Conservation (phyloP, 2,888 invertebrate species). For the Orthosia gothica region DNA sequence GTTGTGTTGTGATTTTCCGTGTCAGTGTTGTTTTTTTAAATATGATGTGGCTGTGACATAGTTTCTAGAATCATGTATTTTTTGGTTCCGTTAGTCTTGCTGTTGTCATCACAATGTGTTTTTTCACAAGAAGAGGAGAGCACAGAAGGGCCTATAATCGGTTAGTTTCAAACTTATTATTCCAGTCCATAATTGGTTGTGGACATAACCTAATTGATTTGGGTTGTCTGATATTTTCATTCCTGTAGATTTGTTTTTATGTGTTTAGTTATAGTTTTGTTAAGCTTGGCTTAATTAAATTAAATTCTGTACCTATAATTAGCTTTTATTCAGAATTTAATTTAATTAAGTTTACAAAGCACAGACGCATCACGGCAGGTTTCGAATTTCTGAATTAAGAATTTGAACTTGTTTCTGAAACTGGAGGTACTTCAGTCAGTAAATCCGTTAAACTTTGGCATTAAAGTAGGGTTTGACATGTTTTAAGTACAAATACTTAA, state of each 20-base stretch:
- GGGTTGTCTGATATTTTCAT: background rate
- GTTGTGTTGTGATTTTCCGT: slow-evolving; percentile 44
- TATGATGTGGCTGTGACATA: slow-evolving; percentile 53
- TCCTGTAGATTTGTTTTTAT: background rate
- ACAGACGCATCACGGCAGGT: background rate
- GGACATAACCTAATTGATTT: slow-evolving; percentile 14
- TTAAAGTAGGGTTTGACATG: too few species aligned
- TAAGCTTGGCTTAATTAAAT: background rate
- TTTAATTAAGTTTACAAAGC: background rate
- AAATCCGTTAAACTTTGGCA: too few species aligned
- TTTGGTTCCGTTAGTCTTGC: slow-evolving; percentile 71
- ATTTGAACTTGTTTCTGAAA: too few species aligned
- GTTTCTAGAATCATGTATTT: slow-evolving; percentile 70
- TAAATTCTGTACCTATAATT: too few species aligned
- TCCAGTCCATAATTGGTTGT: background rate
- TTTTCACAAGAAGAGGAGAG: slow-evolving; percentile 33
- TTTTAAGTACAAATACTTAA: too few species aligned
- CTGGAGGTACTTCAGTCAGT: too few species aligned
- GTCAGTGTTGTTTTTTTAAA: slow-evolving; percentile 41
- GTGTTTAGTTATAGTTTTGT: background rate
- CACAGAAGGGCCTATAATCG: slow-evolving; percentile 70
- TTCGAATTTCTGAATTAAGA: too few species aligned
- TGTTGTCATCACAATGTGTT: slow-evolving; percentile 73
- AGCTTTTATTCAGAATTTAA: background rate
- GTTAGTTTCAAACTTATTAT: slow-evolving; percentile 70